Evolutionary conservation across 2,797 vertebrate species (phyloP).

Genomic region (Malurus splendens): DNA sequence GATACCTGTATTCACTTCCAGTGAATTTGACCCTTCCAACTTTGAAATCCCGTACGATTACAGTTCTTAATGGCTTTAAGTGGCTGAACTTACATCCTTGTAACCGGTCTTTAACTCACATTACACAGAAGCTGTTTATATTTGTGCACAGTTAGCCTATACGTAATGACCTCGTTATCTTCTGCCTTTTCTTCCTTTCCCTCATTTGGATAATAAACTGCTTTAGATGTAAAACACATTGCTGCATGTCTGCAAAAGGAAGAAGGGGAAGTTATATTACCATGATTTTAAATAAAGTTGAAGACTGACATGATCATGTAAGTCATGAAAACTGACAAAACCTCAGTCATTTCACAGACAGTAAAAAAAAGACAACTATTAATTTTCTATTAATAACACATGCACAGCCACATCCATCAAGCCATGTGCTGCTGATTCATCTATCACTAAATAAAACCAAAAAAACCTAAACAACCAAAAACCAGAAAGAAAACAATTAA

Average conservation of each 20-base stretch:
- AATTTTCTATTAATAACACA: slow-evolving; percentile 25
- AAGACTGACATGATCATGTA: neutral
- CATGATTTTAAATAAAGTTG: neutral
- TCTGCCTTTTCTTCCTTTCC: slow-evolving; percentile 3
- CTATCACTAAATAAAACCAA: neutral
- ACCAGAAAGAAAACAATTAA: neutral
- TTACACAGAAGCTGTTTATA: slow-evolving; percentile 1
- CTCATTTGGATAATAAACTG: slow-evolving; percentile 9
- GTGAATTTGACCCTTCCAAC: neutral
- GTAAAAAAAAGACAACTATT: neutral
- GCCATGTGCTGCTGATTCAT: neutral
- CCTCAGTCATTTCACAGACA: neutral
- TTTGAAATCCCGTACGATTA: neutral
- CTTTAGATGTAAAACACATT: slow-evolving; percentile 12
- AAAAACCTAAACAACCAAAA: too few relatives aligned
- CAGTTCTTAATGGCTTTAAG: neutral
- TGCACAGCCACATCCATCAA: neutral
- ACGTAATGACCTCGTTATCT: slow-evolving; percentile 1
- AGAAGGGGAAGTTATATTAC: neutral
- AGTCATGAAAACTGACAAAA: slow-evolving; percentile 7
- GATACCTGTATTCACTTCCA: neutral
- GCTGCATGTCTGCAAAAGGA: slow-evolving; percentile 11
- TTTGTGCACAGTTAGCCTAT: neutral
- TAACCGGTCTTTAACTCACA: neutral
- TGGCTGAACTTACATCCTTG: neutral